A percentile compares a stretch with the other conserved stretches of the same genome.
These are phyloP conservation scores for Dendroctonus valens DNA, from an alignment of 1,140 invertebrate species.

Conservation along the genomic window DNA sequence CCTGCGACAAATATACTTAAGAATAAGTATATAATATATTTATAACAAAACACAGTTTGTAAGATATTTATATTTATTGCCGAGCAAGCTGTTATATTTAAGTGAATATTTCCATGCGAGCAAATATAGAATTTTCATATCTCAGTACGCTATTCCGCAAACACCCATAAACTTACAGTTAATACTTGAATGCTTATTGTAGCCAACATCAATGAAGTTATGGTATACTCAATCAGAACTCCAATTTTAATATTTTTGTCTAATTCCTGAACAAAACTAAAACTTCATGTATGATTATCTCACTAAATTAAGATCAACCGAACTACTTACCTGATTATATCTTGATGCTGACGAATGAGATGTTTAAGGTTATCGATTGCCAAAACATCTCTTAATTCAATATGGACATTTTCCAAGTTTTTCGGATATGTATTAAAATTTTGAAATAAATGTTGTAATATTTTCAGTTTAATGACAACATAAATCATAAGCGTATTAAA, in stretches of 20 bases:
- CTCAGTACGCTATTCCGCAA: too few relatives aligned
- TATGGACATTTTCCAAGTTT: background rate
- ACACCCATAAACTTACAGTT: background rate
- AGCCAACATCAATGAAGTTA: slow-evolving; percentile 11
- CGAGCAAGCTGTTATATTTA: too few relatives aligned
- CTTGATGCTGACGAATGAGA: background rate
- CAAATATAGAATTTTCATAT: too few relatives aligned
- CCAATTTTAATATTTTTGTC: background rate
- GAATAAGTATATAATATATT: too few relatives aligned
- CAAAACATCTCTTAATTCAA: background rate
- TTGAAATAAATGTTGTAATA: background rate
- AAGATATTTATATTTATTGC: too few relatives aligned
- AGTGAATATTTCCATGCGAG: too few relatives aligned
- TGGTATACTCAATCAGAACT: slow-evolving; percentile 2
- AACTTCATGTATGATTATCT: background rate
- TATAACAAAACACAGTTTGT: too few relatives aligned
- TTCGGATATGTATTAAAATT: background rate
- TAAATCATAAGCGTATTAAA: slow-evolving; percentile 6
- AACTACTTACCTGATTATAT: slow-evolving; percentile 1
- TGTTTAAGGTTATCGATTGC: background rate
- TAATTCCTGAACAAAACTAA: background rate
- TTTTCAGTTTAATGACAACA: slow-evolving; percentile 2
- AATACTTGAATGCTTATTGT: slow-evolving; percentile 4
- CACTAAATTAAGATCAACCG: background rate
- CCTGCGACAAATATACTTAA: too few relatives aligned